These are phyloP conservation scores for Jaculus jaculus DNA, from an alignment of 2,113 vertebrate genomes.

Conservation along the genomic window DNA sequence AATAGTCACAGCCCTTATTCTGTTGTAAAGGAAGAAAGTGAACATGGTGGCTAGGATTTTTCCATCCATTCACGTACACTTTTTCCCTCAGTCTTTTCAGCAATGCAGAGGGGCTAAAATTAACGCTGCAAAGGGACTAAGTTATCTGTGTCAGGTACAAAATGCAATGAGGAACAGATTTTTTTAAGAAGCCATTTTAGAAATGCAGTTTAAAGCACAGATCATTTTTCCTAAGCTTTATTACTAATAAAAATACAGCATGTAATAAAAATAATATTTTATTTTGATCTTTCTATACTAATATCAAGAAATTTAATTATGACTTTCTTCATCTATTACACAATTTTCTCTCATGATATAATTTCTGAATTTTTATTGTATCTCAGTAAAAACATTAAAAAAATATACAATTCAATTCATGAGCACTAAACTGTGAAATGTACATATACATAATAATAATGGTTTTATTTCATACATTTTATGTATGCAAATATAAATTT, in stretches of 20 bases:
- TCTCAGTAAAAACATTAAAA: conserved; percentile 25
- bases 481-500: background rate
- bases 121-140: conserved; percentile 23
- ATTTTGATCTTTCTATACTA: background rate
- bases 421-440: background rate
- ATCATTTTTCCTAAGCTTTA: background rate
- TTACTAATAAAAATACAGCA: conserved; percentile 9
- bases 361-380: background rate
- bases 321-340: background rate
- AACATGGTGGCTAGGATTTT: conserved; percentile 41
- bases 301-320: background rate
- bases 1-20: conserved; percentile 17
- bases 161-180: background rate
- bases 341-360: background rate
- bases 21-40: background rate
- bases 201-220: background rate
- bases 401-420: background rate
- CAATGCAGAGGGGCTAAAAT: conserved; percentile 55
- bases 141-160: conserved; percentile 62
- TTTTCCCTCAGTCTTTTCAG: conserved; percentile 26
- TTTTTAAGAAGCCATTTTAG: conserved; percentile 14
- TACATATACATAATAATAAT: background rate
- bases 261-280: background rate
- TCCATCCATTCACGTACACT: background rate
- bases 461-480: background rate